A percentile compares a stretch with the other conserved stretches of the same genome.
Conservation (phyloP, 2,888 invertebrate genomes). For the Phania funesta region DNA sequence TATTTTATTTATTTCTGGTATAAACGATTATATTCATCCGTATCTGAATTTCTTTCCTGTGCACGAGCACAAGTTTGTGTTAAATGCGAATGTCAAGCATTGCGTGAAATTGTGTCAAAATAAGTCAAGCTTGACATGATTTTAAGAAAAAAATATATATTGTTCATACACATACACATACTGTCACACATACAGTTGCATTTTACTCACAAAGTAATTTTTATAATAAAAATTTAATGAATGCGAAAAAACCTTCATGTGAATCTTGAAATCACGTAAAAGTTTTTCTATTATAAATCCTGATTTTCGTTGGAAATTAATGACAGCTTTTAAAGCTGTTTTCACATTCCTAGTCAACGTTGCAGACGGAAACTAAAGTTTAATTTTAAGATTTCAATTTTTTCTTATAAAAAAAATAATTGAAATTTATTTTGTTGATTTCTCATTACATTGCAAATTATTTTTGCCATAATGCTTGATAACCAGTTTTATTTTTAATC, state of each 20-base stretch:
- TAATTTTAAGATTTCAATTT: no score
- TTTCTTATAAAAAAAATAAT: no score
- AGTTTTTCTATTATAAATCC: constrained; percentile 29
- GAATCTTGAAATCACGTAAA: constrained; percentile 43
- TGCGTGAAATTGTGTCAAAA: constrained; percentile 67
- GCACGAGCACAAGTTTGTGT: constrained; percentile 3
- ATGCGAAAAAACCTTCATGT: constrained; percentile 5
- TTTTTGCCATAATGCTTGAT: no score
- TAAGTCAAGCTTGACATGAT: constrained; percentile 65
- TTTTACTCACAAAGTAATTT: neutral
- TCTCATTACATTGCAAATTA: no score
- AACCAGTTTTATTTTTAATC: no score
- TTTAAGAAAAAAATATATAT: constrained; percentile 40
- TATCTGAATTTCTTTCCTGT: neutral
- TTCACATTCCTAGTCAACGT: neutral
- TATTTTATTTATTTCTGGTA: constrained; percentile 20
- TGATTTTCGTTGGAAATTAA: neutral
- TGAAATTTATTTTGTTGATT: no score
- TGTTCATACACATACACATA: constrained; percentile 3
- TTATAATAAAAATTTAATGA: constrained; percentile 18
- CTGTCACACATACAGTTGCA: neutral
- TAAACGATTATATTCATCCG: neutral
- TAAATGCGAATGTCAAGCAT: constrained; percentile 61
- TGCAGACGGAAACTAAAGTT: no score
- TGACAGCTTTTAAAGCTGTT: constrained; percentile 9